A percentile compares a stretch with the other conserved stretches of the same genome.
phyloP scores from a whole-genome alignment of 2,797 vertebrate species.

The Melanotaenia boesemani region DNA sequence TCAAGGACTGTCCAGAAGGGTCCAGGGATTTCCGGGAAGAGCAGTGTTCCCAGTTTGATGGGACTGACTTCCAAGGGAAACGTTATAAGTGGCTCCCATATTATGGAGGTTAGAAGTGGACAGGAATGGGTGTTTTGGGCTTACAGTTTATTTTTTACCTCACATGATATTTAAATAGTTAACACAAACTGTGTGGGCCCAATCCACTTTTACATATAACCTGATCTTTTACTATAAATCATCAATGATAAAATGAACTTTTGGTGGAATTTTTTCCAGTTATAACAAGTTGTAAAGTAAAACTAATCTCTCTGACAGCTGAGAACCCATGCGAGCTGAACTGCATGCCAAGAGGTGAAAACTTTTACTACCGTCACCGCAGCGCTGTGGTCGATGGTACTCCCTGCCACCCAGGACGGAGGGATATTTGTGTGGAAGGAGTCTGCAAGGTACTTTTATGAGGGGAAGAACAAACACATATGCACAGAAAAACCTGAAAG shows the following conservation, averaged over 20 bases:
- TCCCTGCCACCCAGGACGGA: constrained; percentile 90
- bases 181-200: background rate
- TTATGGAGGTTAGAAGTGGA: constrained; percentile 88
- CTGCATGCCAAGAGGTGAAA: constrained; percentile 97
- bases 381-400: constrained; percentile 91
- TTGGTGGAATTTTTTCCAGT: background rate
- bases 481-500: background rate
- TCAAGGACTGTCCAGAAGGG: constrained; percentile 90
- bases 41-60: constrained; percentile 93
- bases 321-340: constrained; percentile 95
- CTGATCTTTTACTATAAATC: background rate
- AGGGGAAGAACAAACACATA: background rate
- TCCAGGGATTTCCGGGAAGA: constrained; percentile 92
- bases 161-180: background rate
- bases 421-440: constrained; percentile 91
- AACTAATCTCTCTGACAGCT: constrained; percentile 70
- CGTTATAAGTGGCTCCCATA: constrained; percentile 94
- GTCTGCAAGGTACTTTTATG: constrained; percentile 86
- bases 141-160: background rate
- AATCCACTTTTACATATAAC: background rate
- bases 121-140: background rate
- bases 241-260: background rate
- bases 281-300: background rate
- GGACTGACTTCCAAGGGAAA: constrained; percentile 90
- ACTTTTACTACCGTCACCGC: constrained; percentile 93